A percentile compares a stretch with the other conserved stretches of the same genome.
Evolutionary conservation across 1,140 invertebrate genomes (phyloP).

Genomic region (Nephila pilipes): DNA sequence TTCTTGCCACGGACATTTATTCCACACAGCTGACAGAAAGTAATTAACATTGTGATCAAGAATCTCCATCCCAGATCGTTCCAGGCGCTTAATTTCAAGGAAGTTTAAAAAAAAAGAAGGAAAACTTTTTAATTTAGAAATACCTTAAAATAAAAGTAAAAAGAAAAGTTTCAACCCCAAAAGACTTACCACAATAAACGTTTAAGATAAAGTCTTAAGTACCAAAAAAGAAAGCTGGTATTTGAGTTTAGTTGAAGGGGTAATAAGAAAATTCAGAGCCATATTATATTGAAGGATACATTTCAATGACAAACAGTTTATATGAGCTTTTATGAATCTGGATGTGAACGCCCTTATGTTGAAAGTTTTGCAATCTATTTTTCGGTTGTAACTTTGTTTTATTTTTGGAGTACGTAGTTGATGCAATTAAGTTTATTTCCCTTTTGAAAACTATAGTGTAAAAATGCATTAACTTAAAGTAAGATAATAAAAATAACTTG

Average conservation of each 20-base stretch:
- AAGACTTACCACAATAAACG: constrained; percentile 32
- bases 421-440: no score
- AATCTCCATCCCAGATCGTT: neutral
- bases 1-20: neutral
- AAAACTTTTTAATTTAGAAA: constrained; percentile 47
- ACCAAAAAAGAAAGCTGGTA: neutral
- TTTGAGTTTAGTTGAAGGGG: neutral
- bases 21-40: neutral
- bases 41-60: constrained; percentile 38
- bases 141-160: constrained; percentile 2
- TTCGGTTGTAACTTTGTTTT: neutral
- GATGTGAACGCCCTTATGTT: neutral
- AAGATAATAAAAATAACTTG: no score
- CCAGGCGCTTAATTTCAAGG: neutral
- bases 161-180: neutral
- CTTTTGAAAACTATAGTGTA: no score
- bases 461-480: no score
- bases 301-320: neutral
- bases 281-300: neutral
- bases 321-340: neutral
- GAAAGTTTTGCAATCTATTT: neutral
- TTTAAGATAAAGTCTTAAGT: neutral
- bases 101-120: neutral
- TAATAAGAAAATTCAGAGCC: neutral
- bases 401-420: neutral